Evolutionary conservation across 2,113 vertebrate species (phyloP).

Genomic region (Sylvilagus bachmani): DNA sequence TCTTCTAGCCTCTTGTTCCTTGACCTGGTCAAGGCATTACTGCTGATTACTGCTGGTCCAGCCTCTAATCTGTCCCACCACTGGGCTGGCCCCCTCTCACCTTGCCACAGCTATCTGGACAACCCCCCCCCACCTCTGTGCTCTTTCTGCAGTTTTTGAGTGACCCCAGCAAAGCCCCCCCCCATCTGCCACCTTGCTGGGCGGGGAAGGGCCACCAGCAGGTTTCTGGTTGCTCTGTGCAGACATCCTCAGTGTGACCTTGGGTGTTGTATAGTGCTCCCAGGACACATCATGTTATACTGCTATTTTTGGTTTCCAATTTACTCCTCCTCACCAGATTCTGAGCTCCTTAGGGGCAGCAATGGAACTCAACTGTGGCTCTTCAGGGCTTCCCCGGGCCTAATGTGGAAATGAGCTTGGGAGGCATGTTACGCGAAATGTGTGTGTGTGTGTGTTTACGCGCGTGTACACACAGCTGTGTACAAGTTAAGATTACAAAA

Average conservation of each 20-base stretch:
- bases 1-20: background rate
- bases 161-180: background rate
- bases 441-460: background rate
- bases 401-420: background rate
- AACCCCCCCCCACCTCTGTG: background rate
- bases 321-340: constrained; percentile 17
- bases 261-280: background rate
- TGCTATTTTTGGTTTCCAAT: constrained; percentile 7
- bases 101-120: background rate
- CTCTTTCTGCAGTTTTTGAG: constrained; percentile 3
- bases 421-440: background rate
- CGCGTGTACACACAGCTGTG: background rate
- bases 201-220: background rate
- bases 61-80: background rate
- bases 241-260: background rate
- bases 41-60: background rate
- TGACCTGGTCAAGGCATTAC: background rate
- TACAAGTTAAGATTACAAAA: background rate
- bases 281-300: background rate
- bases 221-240: background rate
- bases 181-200: background rate
- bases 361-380: background rate
- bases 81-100: background rate
- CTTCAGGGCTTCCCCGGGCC: background rate
- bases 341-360: constrained; percentile 28